These are phyloP conservation scores for Ophraella communa DNA, from an alignment of 2,888 invertebrate genomes.

Conservation along the genomic window DNA sequence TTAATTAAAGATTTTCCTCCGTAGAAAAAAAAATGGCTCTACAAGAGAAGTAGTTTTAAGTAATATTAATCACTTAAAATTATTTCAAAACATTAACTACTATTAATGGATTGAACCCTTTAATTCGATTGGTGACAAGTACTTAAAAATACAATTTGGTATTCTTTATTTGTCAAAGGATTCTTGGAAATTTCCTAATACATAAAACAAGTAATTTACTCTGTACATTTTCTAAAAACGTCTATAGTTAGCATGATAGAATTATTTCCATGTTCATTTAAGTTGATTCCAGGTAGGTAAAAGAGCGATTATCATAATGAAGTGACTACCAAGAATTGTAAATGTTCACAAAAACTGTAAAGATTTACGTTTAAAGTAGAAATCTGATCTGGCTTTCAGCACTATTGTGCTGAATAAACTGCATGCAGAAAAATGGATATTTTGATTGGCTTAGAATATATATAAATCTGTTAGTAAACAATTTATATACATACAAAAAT, in stretches of 20 bases:
- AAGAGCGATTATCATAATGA: constrained; percentile 17
- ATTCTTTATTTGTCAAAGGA: not conserved
- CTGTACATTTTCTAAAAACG: not conserved
- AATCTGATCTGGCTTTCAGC: constrained; percentile 4
- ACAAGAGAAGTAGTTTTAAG: too few relatives aligned
- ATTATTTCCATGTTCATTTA: constrained; percentile 4
- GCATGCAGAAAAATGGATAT: not conserved
- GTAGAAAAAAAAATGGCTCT: too few relatives aligned
- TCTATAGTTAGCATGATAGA: not conserved
- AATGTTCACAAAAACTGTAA: constrained; percentile 13
- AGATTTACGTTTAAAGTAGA: constrained; percentile 5
- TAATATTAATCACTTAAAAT: too few relatives aligned
- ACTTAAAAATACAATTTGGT: not conserved
- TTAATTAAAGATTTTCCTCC: too few relatives aligned
- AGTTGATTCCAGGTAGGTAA: constrained; percentile 4
- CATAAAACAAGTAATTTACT: constrained; percentile 8
- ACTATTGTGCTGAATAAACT: constrained; percentile 5
- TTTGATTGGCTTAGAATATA: not conserved
- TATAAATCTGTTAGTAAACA: too few relatives aligned
- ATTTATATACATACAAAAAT: too few relatives aligned
- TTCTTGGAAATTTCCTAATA: not conserved
- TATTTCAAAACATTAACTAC: too few relatives aligned
- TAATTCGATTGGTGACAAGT: not conserved
- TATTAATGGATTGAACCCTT: not conserved
- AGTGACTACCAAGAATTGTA: constrained; percentile 15